Base-by-base conservation (phyloP, 2,888 invertebrate genomes). In the Pseudococcus viburni region DNA sequence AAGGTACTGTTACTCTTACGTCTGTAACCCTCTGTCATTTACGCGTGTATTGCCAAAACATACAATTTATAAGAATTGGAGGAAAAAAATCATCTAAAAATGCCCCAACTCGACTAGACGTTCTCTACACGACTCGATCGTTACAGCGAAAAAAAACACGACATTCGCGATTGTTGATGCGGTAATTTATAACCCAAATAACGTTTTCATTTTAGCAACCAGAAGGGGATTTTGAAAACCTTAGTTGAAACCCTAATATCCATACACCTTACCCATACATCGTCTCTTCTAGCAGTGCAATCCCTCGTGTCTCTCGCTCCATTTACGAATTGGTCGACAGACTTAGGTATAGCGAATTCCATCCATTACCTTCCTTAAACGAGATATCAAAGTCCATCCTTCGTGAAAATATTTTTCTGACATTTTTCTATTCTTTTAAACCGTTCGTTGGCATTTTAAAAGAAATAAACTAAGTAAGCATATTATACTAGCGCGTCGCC, bases 11-110 rank as follows among this genome's bases (percentile, higher is more conserved):
- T 55, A n/a, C 12, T 39, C 17, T 8, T 77, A 77, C 39, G 9
- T 9, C 77, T 19, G 3, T 9, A 12, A 22, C 22, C 22, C 64
- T 64, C 64, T 64, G 9, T 19, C 15, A 22, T 64, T 22, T 22
- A 64, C 33, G 68, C 33, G 68, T 73, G 68, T 73, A 33, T 73
- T 73, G 68, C 68, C 33, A 73, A 73, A 73, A 73, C 12, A 59
- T 6, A 59, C 9, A 19, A 59, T 8, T 6, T 19, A 59, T n/a
- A 19, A 55, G 46, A 46, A 51, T 12, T 12, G 5, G 51, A 59
- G 4, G 9, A 59, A 59, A 55, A 64, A 19, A 64, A 64, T 22
- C 19, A 64, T 64, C 12, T 22, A 64, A 64, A 33, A 33, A 26
- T 73, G 68, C 33, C 33, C 3, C 11, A 12, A 33, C 12, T 73